These are phyloP conservation scores for Halictus rubicundus DNA, from an alignment of 1,140 invertebrate species.

Conservation along the genomic window DNA sequence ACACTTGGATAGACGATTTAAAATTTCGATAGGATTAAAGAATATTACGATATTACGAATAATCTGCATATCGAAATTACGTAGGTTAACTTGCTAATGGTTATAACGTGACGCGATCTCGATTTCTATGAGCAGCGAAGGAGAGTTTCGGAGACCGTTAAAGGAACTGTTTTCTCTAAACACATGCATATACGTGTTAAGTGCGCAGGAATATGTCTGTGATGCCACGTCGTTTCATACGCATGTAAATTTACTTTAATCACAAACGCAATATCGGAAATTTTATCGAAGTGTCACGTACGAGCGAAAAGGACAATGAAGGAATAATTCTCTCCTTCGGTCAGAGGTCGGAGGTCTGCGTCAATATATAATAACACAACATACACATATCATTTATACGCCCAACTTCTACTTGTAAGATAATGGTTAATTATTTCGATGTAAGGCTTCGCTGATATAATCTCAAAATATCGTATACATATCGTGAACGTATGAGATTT, in stretches of 20 bases:
- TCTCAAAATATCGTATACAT: slow-evolving; percentile 72
- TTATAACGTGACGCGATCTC: slow-evolving; percentile 26
- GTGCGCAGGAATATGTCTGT: no score
- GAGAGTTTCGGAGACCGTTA: not conserved
- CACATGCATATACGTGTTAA: not conserved
- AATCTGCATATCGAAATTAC: slow-evolving; percentile 35
- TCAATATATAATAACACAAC: slow-evolving; percentile 49
- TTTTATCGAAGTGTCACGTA: not conserved
- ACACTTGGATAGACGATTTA: slow-evolving; percentile 54
- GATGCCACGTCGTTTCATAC: not conserved
- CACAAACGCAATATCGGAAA: no score
- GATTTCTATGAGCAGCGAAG: slow-evolving; percentile 30
- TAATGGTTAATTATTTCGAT: slow-evolving; percentile 59
- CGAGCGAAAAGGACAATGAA: not conserved
- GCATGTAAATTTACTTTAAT: no score
- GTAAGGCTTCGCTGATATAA: slow-evolving; percentile 60
- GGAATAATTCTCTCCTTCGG: slow-evolving; percentile 32
- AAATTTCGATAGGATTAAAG: slow-evolving; percentile 32
- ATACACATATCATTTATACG: slow-evolving; percentile 72
- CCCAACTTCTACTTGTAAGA: slow-evolving; percentile 63
- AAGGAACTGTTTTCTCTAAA: no score
- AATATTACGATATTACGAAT: slow-evolving; percentile 50
- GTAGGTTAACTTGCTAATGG: slow-evolving; percentile 27
- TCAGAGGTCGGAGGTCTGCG: not conserved
- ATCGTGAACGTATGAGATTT: slow-evolving; percentile 71